These are phyloP conservation scores for Pseudorhiza aurosa DNA, from an alignment of 30 jellyfish, hydroid and myxozoan species.

Conservation along the genomic window DNA sequence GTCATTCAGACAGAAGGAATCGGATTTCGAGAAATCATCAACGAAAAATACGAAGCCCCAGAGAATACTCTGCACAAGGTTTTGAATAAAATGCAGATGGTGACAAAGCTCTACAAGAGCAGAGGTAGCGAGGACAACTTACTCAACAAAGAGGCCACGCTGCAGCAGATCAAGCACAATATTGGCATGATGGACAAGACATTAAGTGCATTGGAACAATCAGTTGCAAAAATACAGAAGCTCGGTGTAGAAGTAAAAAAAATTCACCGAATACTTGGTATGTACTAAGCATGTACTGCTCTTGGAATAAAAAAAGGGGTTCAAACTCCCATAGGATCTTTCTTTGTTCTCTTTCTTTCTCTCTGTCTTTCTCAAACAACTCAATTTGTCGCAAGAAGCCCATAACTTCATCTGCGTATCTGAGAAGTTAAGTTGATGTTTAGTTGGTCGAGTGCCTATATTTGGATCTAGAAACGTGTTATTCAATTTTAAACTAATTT, in stretches of 20 bases:
- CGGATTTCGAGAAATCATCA: conserved; percentile 22
- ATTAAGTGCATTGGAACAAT: not conserved
- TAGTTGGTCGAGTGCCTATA: no score
- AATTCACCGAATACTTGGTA: conserved; percentile 18
- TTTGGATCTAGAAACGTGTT: no score
- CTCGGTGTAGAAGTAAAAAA: conserved; percentile 28
- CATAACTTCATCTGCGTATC: no score
- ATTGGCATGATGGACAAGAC: not conserved
- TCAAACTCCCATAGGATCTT: not conserved
- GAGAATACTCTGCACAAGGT: conserved; percentile 2
- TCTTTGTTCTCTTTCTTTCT: no score
- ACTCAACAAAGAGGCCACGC: not conserved
- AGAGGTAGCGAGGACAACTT: not conserved
- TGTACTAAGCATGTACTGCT: not conserved
- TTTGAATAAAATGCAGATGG: not conserved
- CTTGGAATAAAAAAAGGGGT: not conserved
- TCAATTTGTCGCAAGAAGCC: no score
- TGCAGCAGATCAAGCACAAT: conserved; percentile 11
- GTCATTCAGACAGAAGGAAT: conserved; percentile 15
- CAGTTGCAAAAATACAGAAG: conserved; percentile 5
- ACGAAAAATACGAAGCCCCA: not conserved
- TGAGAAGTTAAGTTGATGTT: no score
- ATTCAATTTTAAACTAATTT: no score
- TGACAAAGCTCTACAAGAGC: not conserved
- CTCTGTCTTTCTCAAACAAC: no score